Evolutionary conservation across 2,797 vertebrate species (phyloP).

Genomic region (Coregonus suidteri): DNA sequence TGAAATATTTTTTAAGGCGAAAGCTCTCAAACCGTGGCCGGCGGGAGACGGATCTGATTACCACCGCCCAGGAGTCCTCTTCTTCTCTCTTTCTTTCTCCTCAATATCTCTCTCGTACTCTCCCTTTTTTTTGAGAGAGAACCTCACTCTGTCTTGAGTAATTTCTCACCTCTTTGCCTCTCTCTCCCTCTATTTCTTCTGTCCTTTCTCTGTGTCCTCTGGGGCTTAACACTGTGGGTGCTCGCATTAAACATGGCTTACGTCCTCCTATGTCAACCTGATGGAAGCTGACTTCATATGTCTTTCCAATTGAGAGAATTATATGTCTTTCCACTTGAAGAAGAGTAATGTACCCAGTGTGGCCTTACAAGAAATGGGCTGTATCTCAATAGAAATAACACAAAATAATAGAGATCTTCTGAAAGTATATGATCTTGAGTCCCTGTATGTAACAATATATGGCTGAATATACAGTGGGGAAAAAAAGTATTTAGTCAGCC

Average conservation of each 20-base stretch:
- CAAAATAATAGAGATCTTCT: no score
- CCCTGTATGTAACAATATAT: no score
- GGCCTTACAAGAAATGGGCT: no score
- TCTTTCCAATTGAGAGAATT: neutral
- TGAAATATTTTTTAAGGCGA: neutral
- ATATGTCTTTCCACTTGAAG: no score
- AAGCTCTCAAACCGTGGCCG: neutral
- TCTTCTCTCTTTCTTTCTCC: neutral
- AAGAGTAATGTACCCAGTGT: no score
- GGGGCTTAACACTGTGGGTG: neutral
- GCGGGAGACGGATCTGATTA: neutral
- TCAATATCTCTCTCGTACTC: neutral
- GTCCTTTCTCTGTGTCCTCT: neutral
- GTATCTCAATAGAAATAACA: no score
- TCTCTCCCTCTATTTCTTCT: neutral
- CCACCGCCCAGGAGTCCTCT: neutral
- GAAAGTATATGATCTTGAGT: no score
- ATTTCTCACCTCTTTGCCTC: neutral
- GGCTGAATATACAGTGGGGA: no score
- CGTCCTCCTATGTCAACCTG: constrained; percentile 1
- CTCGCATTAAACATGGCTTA: neutral
- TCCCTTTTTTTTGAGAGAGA: neutral
- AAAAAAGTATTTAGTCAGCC: no score
- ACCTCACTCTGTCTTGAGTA: neutral
- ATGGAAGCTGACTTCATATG: neutral